Base-by-base conservation (phyloP, 2,797 vertebrate species). In the Scomberomorus guttatus region DNA sequence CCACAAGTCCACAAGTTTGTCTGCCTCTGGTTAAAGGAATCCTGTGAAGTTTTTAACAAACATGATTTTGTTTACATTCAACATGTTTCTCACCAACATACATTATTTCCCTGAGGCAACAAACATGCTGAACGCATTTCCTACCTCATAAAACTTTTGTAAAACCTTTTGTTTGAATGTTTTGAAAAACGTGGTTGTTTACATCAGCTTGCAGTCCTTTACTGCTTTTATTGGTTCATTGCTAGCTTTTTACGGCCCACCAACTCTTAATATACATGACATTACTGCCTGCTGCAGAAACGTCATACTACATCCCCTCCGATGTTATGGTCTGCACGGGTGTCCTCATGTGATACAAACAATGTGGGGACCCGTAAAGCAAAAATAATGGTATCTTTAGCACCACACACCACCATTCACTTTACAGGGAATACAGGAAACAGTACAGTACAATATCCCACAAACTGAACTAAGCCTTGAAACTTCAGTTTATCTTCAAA, bases 241-340 rank as follows among this genome's bases (percentile, higher is more conserved):
- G 59, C 13, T 25, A n/a, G 51, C 20, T 61, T 76, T 76, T 83
- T 59, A 76, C 2, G 1, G 34, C 68, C 27, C 46, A 60, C 68
- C 39, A 67, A 68, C 58, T 72, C 52, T 54, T 62, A 66, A 62
- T 50, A 63, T 68, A 58, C 57, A 79, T 57, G 29, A 42, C 52
- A 22, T 56, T 55, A 55, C 52, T 25, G 52, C n/a, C 25, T 3
- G 51, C 39, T 56, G 60, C 59, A 55, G 46, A 2, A 55, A 11
- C 0, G 3, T 32, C 17, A 42, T 12, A 55, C 46, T 50, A 20
- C 62, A 48, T 48, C 64, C 4, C n/a, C 11, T 37, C 14, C 0
- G 3, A 54, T 34, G 54, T 58, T 18, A 25, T 14, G 22, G 2
- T 62, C 10, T 20, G 11, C 25, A 51, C 46, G 27, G 15, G 5